Evolutionary conservation across 2,113 vertebrate species (phyloP).

Genomic region (Thunnus thynnus): DNA sequence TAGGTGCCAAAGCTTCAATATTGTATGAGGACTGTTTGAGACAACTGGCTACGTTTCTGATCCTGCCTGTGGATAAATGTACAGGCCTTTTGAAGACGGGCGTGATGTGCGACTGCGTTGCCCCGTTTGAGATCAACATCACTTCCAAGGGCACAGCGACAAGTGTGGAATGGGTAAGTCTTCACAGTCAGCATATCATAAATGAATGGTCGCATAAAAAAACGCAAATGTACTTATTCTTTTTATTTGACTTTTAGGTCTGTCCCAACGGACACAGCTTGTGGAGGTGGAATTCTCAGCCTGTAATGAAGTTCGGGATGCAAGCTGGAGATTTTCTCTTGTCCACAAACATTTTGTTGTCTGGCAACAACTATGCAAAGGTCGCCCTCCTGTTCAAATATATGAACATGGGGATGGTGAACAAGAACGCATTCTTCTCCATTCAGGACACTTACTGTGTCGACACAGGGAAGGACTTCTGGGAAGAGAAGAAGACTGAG

Average conservation of each 20-base stretch:
- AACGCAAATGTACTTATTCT: no score
- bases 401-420: slow-evolving; percentile 7
- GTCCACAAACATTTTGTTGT: slow-evolving; percentile 18
- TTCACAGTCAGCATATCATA: background rate
- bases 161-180: background rate
- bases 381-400: slow-evolving; percentile 8
- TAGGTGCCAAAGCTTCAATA: background rate
- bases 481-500: background rate
- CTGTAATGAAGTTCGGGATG: background rate
- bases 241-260: background rate
- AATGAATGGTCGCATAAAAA: background rate
- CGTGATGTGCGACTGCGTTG: background rate
- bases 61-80: background rate
- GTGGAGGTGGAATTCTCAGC: slow-evolving; percentile 10
- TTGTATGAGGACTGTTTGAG: background rate
- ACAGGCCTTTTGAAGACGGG: background rate
- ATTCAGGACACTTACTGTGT: background rate
- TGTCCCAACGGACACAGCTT: slow-evolving; percentile 1
- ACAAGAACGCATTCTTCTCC: background rate
- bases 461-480: background rate
- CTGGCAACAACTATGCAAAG: background rate
- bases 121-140: background rate
- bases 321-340: background rate
- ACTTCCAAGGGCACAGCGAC: background rate
- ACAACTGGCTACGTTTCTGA: background rate